Evolutionary conservation across 2,797 vertebrate genomes (phyloP).

Genomic region (Lemur catta): DNA sequence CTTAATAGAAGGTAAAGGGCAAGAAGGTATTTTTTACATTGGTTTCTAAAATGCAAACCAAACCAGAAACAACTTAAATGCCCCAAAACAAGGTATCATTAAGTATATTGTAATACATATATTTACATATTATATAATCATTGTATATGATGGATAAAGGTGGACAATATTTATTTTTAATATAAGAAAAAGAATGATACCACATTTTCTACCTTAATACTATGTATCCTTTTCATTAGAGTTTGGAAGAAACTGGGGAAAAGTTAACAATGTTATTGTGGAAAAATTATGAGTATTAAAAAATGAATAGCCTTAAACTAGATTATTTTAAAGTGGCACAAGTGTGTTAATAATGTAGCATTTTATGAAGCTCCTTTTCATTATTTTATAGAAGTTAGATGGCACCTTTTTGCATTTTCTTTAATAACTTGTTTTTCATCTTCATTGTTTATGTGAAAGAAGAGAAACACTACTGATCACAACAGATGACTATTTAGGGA

Average conservation of each 20-base stretch:
- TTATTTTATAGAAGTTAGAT: neutral
- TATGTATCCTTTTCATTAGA: neutral
- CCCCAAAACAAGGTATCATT: neutral
- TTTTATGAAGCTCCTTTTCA: neutral
- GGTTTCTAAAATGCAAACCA: neutral
- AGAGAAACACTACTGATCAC: conserved; percentile 33
- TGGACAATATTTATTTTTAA: conserved; percentile 1
- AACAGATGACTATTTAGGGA: neutral
- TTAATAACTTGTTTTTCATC: conserved; percentile 3
- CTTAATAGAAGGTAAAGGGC: neutral
- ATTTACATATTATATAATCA: neutral
- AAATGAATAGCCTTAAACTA: neutral
- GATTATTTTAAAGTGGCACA: neutral
- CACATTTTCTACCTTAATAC: neutral
- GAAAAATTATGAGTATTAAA: neutral
- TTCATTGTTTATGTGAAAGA: conserved; percentile 31
- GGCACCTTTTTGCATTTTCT: neutral
- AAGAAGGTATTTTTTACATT: neutral
- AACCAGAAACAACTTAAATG: neutral
- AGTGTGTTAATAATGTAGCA: neutral
- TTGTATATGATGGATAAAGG: neutral
- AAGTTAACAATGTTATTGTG: neutral
- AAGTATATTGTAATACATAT: neutral
- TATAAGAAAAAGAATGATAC: neutral
- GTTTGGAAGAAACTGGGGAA: neutral